Evolutionary conservation across 2,797 vertebrate genomes (phyloP).

Genomic region (Geotrypetes seraphini): DNA sequence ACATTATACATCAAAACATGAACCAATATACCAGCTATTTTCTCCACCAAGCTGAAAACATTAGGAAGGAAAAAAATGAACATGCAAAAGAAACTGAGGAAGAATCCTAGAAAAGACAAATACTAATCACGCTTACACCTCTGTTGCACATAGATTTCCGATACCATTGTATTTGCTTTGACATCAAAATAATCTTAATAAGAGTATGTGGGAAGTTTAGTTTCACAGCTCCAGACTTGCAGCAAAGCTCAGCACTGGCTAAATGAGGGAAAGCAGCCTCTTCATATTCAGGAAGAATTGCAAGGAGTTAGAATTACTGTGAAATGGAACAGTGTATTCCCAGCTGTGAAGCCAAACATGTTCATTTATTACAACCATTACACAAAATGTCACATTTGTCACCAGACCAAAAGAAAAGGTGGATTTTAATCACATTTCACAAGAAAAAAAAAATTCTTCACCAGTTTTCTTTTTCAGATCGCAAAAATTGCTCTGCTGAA

Average conservation of each 20-base stretch:
- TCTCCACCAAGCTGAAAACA: too few species aligned
- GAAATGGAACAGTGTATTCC: conserved; percentile 45
- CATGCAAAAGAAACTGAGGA: too few species aligned
- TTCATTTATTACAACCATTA: conserved; percentile 33
- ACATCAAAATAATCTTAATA: conserved; percentile 25
- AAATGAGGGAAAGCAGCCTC: conserved; percentile 43
- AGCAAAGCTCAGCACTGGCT: conserved; percentile 5
- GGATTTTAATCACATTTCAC: conserved; percentile 47
- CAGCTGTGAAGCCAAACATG: conserved; percentile 20
- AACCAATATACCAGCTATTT: too few species aligned
- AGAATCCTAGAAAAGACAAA: too few species aligned
- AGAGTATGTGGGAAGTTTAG: conserved; percentile 12
- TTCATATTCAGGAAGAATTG: conserved; percentile 46
- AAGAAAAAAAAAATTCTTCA: conserved; percentile 22
- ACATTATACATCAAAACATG: too few species aligned
- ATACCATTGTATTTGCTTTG: conserved; percentile 2
- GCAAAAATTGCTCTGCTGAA: too few species aligned
- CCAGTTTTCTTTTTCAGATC: too few species aligned
- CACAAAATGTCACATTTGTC: conserved; percentile 35
- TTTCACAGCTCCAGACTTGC: conserved; percentile 9
- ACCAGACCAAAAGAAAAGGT: conserved; percentile 5
- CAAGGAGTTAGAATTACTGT: conserved; percentile 24
- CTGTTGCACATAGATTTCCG: too few species aligned
- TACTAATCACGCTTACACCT: too few species aligned
- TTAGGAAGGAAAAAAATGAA: too few species aligned